Percentiles rank a stretch among this genome's conserved stretches.
Evolutionary conservation across 2,888 invertebrate species (phyloP).

Genomic region (Cosmia trapezina): DNA sequence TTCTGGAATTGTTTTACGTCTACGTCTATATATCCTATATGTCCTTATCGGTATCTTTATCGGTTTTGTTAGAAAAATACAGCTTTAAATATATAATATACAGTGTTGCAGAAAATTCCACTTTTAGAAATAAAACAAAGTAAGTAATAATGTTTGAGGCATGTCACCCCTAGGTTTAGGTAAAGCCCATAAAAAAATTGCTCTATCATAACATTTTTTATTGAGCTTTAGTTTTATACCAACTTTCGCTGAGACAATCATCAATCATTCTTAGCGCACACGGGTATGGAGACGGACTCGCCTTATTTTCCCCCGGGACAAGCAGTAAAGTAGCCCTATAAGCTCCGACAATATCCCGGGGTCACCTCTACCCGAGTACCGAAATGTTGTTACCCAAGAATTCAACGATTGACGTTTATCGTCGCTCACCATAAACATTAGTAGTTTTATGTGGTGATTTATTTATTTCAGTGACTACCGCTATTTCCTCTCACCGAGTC

Average conservation of each 20-base stretch:
- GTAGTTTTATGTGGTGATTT: conserved; percentile 60
- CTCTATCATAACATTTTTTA: conserved; percentile 20
- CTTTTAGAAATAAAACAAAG: conserved; percentile 1
- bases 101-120: neutral
- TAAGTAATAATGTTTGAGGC: no score
- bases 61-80: neutral
- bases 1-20: conserved; percentile 28
- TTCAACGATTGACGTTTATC: conserved; percentile 74
- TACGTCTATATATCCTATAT: no score
- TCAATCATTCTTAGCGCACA: conserved; percentile 33
- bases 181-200: neutral
- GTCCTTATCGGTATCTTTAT: no score
- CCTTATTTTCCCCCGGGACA: conserved; percentile 3
- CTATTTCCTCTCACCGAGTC: conserved; percentile 23
- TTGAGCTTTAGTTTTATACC: conserved; percentile 7
- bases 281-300: neutral
- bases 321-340: conserved; percentile 14
- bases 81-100: no score
- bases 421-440: conserved; percentile 68
- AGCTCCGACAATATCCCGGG: conserved; percentile 35
- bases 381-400: conserved; percentile 50
- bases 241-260: conserved; percentile 20
- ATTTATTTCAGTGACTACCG: conserved; percentile 59
- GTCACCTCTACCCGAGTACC: conserved; percentile 53
- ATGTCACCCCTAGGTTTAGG: neutral